phyloP scores from a whole-genome alignment of 2,113 vertebrate genomes.

The Elaphurus davidianus region DNA sequence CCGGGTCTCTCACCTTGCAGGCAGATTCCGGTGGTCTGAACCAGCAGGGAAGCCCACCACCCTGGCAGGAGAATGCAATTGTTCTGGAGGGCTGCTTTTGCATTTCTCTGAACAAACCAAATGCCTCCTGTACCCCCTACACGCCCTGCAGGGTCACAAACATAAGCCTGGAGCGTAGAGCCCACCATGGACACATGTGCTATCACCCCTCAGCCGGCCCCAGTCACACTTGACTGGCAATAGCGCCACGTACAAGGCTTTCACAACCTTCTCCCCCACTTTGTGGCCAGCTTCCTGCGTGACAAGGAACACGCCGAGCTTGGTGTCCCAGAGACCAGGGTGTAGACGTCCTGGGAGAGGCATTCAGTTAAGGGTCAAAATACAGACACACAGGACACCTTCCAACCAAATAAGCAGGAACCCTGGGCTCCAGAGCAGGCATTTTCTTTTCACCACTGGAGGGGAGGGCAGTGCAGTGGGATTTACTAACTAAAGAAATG shows the following conservation, averaged over 20 bases:
- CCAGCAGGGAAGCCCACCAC: neutral
- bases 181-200: neutral
- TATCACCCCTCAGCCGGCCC: neutral
- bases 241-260: neutral
- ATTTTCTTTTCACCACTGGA: neutral
- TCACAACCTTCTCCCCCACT: neutral
- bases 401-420: neutral
- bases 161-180: too few species aligned
- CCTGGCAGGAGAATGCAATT: neutral
- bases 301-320: neutral
- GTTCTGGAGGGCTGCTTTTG: neutral
- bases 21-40: neutral
- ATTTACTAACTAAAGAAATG: neutral
- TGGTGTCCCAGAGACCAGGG: neutral
- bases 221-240: neutral
- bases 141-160: neutral
- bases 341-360: neutral
- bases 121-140: neutral
- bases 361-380: neutral
- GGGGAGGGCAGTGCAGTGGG: rapidly evolving
- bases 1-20: neutral
- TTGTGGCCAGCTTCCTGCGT: neutral
- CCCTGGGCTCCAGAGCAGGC: neutral
- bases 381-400: neutral
- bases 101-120: neutral